Conservation (phyloP, 2,113 vertebrate genomes). For the Antennarius striatus region DNA sequence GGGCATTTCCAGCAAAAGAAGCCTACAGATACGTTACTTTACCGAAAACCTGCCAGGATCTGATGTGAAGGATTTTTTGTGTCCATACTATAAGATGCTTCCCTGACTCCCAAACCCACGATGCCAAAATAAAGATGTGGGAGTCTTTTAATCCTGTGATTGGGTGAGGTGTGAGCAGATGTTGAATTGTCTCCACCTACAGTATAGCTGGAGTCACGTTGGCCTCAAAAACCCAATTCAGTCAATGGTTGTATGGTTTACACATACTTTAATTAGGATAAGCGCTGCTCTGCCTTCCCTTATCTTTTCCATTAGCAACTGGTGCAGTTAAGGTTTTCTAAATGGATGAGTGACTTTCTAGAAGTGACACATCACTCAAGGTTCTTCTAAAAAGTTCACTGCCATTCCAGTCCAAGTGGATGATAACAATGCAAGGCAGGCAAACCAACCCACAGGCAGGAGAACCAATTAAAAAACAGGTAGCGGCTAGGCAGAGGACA, state of each 20-base stretch:
- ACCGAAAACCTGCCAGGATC: background rate
- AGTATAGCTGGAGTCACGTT: constrained; percentile 19
- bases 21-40: background rate
- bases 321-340: constrained; percentile 14
- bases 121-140: constrained; percentile 48
- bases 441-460: constrained; percentile 20
- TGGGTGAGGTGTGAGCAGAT: constrained; percentile 49
- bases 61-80: background rate
- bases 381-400: constrained; percentile 5
- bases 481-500: constrained; percentile 20
- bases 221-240: constrained; percentile 38
- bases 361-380: constrained; percentile 27
- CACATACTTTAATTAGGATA: constrained; percentile 49
- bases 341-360: constrained; percentile 16
- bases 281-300: constrained; percentile 1
- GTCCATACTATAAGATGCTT: background rate
- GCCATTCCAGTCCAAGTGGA: constrained; percentile 31
- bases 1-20: background rate
- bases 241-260: constrained; percentile 31
- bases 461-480: constrained; percentile 47
- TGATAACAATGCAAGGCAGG: constrained; percentile 40
- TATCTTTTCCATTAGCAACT: constrained; percentile 43
- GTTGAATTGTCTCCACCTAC: constrained; percentile 37
- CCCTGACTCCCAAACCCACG: constrained; percentile 6
- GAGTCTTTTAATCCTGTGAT: constrained; percentile 56